A percentile compares a stretch with the other conserved stretches of the same genome.
Conservation (phyloP, 2,797 vertebrate genomes). For the Syngnathus rostellatus region DNA sequence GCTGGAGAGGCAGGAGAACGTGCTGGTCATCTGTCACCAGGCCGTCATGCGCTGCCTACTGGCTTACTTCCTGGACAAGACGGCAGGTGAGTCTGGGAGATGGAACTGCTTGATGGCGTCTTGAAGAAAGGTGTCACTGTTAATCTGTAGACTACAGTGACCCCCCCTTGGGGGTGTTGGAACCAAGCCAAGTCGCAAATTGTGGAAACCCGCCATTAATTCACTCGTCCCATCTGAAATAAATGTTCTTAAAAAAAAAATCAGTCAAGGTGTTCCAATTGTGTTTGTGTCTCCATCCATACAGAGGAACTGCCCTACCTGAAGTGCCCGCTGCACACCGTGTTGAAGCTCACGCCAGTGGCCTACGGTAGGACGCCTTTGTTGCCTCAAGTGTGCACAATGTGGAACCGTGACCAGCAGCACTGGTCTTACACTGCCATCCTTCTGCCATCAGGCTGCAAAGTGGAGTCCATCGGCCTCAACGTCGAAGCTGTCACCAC, state of each 20-base stretch:
- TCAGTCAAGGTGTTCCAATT: neutral
- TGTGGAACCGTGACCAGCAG: neutral
- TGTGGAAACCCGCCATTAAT: too few species aligned
- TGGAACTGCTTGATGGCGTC: neutral
- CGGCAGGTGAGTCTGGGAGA: slow-evolving; percentile 72
- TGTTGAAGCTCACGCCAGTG: slow-evolving; percentile 92
- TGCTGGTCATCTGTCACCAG: slow-evolving; percentile 95
- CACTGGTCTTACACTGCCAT: slow-evolving; percentile 1
- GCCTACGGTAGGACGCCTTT: slow-evolving; percentile 79
- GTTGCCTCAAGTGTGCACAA: neutral
- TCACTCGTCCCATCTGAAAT: too few species aligned
- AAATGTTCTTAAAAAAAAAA: neutral
- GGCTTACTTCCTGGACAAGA: slow-evolving; percentile 95
- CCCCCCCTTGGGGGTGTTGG: too few species aligned
- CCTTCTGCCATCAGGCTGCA: slow-evolving; percentile 68
- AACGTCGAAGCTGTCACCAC: slow-evolving; percentile 83
- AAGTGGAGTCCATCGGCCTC: slow-evolving; percentile 79
- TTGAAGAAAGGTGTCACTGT: neutral
- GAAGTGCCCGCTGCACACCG: slow-evolving; percentile 91
- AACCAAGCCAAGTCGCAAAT: too few species aligned
- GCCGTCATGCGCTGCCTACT: slow-evolving; percentile 97
- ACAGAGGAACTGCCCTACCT: slow-evolving; percentile 93
- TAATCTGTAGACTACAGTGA: too few species aligned
- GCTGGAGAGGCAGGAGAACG: slow-evolving; percentile 94
- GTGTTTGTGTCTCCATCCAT: slow-evolving; percentile 14